Conservation (phyloP, 1,140 invertebrate genomes). For the Platorchestia sp. region DNA sequence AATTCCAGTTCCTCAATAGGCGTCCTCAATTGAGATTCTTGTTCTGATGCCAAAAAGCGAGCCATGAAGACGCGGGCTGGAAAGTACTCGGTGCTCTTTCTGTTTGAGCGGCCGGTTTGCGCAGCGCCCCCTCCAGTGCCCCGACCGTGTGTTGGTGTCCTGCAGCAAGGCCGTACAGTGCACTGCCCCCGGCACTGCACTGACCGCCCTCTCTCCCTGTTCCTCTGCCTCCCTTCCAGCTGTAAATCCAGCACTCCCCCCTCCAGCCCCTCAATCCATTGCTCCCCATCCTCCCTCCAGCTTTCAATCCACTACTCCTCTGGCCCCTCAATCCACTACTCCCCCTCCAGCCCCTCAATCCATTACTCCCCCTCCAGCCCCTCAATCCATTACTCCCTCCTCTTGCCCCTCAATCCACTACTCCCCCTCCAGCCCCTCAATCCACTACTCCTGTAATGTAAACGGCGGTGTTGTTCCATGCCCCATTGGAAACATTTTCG, state of each 20-base stretch:
- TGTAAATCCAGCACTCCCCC: too few relatives aligned
- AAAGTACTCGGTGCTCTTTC: neutral
- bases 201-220: neutral
- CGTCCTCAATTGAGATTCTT: neutral
- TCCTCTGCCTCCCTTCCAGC: neutral
- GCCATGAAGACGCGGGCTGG: neutral
- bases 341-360: too few relatives aligned
- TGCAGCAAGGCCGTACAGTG: conserved; percentile 36
- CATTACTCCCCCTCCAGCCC: too few relatives aligned
- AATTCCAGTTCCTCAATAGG: too few relatives aligned
- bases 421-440: neutral
- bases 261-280: too few relatives aligned
- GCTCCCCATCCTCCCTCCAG: too few relatives aligned
- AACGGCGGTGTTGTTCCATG: neutral
- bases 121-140: neutral
- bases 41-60: neutral
- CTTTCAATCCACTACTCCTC: too few relatives aligned
- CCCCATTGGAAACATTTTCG: neutral
- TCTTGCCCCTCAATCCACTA: neutral
- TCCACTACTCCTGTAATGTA: neutral
- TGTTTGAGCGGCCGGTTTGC: neutral
- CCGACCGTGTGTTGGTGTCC: conserved; percentile 3
- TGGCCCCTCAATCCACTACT: too few relatives aligned
- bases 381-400: too few relatives aligned
- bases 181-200: neutral